Evolutionary conservation across 2,888 invertebrate genomes (phyloP).

Genomic region (Sphinx pinastri): DNA sequence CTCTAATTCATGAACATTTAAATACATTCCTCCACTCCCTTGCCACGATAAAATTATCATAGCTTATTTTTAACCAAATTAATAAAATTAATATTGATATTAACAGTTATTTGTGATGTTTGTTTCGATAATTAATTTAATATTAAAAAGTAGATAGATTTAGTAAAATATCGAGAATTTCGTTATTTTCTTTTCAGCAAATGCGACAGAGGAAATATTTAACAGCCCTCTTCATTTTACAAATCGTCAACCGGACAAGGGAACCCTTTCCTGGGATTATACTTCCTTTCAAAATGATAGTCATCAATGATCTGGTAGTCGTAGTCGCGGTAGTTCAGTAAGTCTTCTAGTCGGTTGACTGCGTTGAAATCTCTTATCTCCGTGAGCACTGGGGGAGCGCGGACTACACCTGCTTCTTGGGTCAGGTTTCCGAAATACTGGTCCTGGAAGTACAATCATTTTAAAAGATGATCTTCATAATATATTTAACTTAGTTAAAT

Average conservation of each 20-base stretch:
- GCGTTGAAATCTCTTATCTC: slow-evolving; percentile 71
- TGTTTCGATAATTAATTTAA: too few relatives aligned
- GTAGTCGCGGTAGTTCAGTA: slow-evolving; percentile 72
- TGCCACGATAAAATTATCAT: background rate
- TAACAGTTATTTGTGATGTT: too few relatives aligned
- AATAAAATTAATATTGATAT: too few relatives aligned
- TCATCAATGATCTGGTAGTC: slow-evolving; percentile 65
- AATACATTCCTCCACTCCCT: background rate
- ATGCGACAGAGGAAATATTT: background rate
- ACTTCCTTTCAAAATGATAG: slow-evolving; percentile 58
- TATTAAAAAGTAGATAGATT: too few relatives aligned
- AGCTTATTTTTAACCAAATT: background rate
- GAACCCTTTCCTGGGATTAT: slow-evolving; percentile 56
- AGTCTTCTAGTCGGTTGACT: slow-evolving; percentile 66
- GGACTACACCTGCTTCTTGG: slow-evolving; percentile 61
- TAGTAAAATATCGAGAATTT: too few relatives aligned
- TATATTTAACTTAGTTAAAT: too few relatives aligned
- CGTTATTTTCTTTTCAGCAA: background rate
- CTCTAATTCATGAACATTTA: background rate
- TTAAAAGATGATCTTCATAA: too few relatives aligned
- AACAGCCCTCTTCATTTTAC: slow-evolving; percentile 24
- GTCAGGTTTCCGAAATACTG: slow-evolving; percentile 69
- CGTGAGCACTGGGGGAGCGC: slow-evolving; percentile 62
- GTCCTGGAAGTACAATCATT: slow-evolving; percentile 51
- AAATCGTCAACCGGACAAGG: slow-evolving; percentile 58